A percentile compares a stretch with the other conserved stretches of the same genome.
Evolutionary conservation across 2,888 invertebrate species (phyloP).

Genomic region (Caenorhabditis wallacei): DNA sequence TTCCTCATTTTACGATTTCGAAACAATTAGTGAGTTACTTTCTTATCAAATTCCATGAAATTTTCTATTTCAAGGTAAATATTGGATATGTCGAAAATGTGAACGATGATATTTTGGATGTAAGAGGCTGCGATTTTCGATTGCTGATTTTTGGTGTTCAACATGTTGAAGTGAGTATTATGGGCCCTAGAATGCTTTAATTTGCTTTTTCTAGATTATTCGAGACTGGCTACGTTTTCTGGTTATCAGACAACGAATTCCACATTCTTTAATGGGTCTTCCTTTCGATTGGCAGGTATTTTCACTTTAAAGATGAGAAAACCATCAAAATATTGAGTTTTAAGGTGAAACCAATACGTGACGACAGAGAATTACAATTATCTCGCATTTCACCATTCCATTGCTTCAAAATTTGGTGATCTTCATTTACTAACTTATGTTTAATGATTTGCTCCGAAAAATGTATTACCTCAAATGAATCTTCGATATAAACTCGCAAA

Average conservation of each 20-base stretch:
- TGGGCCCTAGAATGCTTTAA: too few species aligned
- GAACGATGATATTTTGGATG: slow-evolving; percentile 69
- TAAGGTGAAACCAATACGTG: slow-evolving; percentile 70
- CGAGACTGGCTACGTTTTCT: slow-evolving; percentile 79
- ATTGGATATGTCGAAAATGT: slow-evolving; percentile 72
- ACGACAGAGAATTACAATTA: slow-evolving; percentile 65
- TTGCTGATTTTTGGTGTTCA: slow-evolving; percentile 71
- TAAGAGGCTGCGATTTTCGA: slow-evolving; percentile 69
- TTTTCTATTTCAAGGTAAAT: slow-evolving; percentile 47
- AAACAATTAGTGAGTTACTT: slow-evolving; percentile 50
- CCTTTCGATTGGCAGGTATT: slow-evolving; percentile 78
- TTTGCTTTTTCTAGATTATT: slow-evolving; percentile 65
- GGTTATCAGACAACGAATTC: slow-evolving; percentile 78
- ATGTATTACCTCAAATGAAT: too few species aligned
- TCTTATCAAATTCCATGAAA: too few species aligned
- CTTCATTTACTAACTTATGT: not conserved
- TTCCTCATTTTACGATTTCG: slow-evolving; percentile 61
- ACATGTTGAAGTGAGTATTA: slow-evolving; percentile 62
- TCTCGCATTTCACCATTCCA: slow-evolving; percentile 69
- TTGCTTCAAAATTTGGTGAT: slow-evolving; percentile 71
- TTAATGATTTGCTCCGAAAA: not conserved
- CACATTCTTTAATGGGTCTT: slow-evolving; percentile 76
- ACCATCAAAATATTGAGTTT: not conserved
- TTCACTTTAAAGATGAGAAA: not conserved
- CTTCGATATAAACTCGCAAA: too few species aligned